Conservation (phyloP, 2,888 invertebrate genomes). For the Malacosoma neustria region DNA sequence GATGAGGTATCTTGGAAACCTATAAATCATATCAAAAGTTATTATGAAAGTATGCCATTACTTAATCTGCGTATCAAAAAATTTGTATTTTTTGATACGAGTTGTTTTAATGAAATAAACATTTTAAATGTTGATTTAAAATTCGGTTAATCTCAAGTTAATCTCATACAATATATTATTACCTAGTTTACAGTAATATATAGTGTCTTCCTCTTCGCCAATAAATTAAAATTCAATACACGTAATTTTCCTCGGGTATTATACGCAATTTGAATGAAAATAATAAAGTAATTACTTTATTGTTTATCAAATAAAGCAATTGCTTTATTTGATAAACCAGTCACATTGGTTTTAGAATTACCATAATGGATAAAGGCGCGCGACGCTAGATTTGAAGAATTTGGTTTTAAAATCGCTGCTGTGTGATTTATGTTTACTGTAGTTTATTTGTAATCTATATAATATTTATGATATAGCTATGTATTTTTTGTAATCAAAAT, state of each 20-base stretch:
- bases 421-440: too few relatives aligned
- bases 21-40: conserved; percentile 61
- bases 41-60: conserved; percentile 45
- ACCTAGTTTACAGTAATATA: too few relatives aligned
- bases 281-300: conserved; percentile 2
- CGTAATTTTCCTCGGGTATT: neutral
- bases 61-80: neutral
- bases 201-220: neutral
- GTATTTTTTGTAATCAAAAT: too few relatives aligned
- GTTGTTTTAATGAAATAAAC: neutral
- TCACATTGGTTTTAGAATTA: neutral
- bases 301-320: conserved; percentile 3
- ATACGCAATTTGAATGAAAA: neutral
- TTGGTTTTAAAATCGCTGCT: too few relatives aligned
- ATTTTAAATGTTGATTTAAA: too few relatives aligned
- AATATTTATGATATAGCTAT: too few relatives aligned
- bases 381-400: neutral
- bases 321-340: neutral
- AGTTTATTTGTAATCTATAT: too few relatives aligned
- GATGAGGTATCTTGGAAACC: conserved; percentile 51
- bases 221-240: neutral
- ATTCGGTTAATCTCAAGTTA: too few relatives aligned
- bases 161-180: too few relatives aligned
- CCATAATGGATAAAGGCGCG: neutral
- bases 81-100: neutral